phyloP scores from a whole-genome alignment of 2,888 invertebrate species.

The Aspidiotus destructor region DNA sequence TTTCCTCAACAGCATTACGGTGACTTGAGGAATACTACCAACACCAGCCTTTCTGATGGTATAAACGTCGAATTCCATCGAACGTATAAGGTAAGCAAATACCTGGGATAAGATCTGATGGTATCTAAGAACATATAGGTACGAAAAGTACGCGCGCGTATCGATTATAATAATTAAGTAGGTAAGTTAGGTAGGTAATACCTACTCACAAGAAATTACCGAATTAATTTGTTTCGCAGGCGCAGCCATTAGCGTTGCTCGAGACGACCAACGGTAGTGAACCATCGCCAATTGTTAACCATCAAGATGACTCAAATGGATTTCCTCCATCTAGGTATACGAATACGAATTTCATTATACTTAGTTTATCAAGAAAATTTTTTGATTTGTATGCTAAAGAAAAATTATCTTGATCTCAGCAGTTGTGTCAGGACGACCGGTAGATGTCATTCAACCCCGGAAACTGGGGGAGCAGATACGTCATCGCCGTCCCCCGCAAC shows the following conservation, averaged over 20 bases:
- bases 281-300: conserved; percentile 37
- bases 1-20: conserved; percentile 7
- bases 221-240: conserved; percentile 30
- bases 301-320: conserved; percentile 36
- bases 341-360: background rate
- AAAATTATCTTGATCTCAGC: background rate
- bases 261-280: conserved; percentile 37
- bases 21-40: conserved; percentile 18
- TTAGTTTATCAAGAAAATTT: too few relatives aligned
- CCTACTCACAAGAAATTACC: too few relatives aligned
- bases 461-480: conserved; percentile 39
- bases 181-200: too few relatives aligned
- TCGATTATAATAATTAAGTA: too few relatives aligned
- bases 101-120: background rate
- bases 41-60: conserved; percentile 11
- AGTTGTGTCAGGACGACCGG: conserved; percentile 44
- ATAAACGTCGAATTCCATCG: conserved; percentile 25
- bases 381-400: too few relatives aligned
- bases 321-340: conserved; percentile 26
- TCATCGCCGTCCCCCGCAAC: conserved; percentile 43
- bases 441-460: conserved; percentile 53
- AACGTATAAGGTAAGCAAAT: conserved; percentile 22
- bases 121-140: too few relatives aligned
- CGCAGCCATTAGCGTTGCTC: conserved; percentile 38
- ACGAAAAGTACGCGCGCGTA: too few relatives aligned